These are phyloP conservation scores for Lobophora halterata DNA, from an alignment of 2,888 invertebrate genomes.

Conservation along the genomic window DNA sequence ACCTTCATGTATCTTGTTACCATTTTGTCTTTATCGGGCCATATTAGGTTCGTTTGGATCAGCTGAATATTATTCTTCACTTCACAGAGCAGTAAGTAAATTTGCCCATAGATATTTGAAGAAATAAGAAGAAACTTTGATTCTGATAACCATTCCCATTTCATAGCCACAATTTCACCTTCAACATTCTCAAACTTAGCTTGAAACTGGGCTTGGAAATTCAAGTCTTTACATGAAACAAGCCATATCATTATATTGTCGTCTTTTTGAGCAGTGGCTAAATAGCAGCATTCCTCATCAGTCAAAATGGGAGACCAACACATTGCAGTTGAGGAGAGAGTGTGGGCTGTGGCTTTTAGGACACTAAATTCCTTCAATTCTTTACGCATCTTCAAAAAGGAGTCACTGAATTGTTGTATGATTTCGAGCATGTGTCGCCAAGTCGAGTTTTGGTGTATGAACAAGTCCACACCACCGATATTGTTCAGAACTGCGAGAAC, in stretches of 20 bases:
- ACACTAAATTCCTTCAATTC: constrained; percentile 36
- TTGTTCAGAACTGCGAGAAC: constrained; percentile 59
- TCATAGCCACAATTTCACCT: constrained; percentile 45
- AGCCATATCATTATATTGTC: constrained; percentile 55
- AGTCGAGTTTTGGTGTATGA: constrained; percentile 32
- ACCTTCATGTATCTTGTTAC: constrained; percentile 41
- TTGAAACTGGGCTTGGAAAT: constrained; percentile 33
- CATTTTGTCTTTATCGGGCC: constrained; percentile 63
- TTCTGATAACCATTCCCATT: constrained; percentile 46
- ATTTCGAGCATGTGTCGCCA: constrained; percentile 50
- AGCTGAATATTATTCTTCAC: constrained; percentile 37
- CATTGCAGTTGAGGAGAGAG: constrained; percentile 48
- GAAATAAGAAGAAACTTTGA: constrained; percentile 45
- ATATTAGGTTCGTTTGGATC: constrained; percentile 37
- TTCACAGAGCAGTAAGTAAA: constrained; percentile 42
- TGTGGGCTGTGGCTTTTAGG: constrained; percentile 46
- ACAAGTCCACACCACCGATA: constrained; percentile 58
- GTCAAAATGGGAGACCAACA: constrained; percentile 54
- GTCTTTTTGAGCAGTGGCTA: constrained; percentile 63
- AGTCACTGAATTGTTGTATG: constrained; percentile 39
- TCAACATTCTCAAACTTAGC: constrained; percentile 36
- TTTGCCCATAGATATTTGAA: constrained; percentile 50
- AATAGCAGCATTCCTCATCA: constrained; percentile 45
- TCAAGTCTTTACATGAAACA: constrained; percentile 30
- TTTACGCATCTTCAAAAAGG: constrained; percentile 26